Base-by-base conservation (phyloP, 2,797 vertebrate species). In the Diplodus puntazzo region DNA sequence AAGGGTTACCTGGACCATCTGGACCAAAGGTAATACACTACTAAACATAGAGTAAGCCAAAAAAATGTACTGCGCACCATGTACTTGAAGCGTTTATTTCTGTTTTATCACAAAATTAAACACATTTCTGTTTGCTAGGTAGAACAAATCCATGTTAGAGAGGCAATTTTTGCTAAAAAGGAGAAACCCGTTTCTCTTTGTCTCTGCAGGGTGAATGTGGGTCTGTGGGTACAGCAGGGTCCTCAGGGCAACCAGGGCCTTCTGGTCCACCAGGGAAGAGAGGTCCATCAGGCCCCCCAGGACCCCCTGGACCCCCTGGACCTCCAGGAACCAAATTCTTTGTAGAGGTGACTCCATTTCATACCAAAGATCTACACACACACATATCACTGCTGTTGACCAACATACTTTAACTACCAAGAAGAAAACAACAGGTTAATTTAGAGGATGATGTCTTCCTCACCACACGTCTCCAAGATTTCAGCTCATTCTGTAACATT, bases 161-260 rank as follows among this genome's bases (percentile, higher is more conserved):
- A 50, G 5, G 5, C 11, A 50, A 1, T 8, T 57, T 55, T 63
- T 50, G 0, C 5, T 59, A 11, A 74, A 25, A 16, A 39, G 4
- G 10, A 66, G 12, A 66, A 45, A 61, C 18, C 11, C 8, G 1
- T 71, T 16, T 58, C 5, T 64, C 18, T 77, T 34, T 9, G 20
- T 81, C 73, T 84, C 79, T 84, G n/a, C 83, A 98, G 97, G 97
- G 97, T 45, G 97, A 97, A 85, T 78, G 92, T 49, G 97, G 97
- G 64, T 74, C 61, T 69, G 18, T 69, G 78, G 97, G 97, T 46
- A 68, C 77, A 66, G 66, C 70, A 57, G 97, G 97, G 2, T 25
- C 78, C 61, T 89, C 83, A 46, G 97, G 97, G 3, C 81, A 83
- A 57, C 94, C 87, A 73, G 97, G 97, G 0, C 87, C 95, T 54